Evolutionary conservation across 2,888 invertebrate genomes (phyloP).

Genomic region (Cloeon dipterum): DNA sequence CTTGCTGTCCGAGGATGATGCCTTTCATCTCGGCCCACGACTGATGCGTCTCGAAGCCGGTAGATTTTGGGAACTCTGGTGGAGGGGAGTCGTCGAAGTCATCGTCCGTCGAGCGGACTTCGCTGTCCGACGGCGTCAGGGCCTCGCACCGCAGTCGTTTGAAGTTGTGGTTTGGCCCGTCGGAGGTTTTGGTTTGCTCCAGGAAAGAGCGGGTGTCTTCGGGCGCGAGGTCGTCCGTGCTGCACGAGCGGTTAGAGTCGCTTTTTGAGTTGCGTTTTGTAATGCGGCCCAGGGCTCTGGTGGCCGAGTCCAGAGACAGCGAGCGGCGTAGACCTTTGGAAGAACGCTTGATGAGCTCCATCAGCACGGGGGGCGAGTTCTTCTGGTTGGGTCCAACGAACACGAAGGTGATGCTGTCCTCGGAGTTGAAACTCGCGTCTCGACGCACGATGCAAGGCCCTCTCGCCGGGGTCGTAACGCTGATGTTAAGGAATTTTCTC

Average conservation of each 20-base stretch:
- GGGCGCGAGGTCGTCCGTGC: background rate
- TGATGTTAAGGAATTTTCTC: background rate
- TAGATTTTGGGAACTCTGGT: background rate
- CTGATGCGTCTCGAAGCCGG: background rate
- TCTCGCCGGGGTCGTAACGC: background rate
- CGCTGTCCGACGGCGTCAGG: background rate
- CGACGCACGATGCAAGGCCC: background rate
- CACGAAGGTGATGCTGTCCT: conserved; percentile 8
- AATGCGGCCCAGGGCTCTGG: background rate
- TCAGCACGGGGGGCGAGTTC: conserved; percentile 3
- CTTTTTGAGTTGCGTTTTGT: background rate
- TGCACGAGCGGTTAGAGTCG: background rate
- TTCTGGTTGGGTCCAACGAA: conserved; percentile 5
- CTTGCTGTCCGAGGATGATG: background rate
- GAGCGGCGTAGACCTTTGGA: background rate
- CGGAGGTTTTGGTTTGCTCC: background rate
- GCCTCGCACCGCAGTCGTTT: too few species aligned
- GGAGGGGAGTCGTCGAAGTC: conserved; percentile 1
- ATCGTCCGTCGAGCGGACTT: background rate
- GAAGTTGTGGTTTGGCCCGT: too few species aligned
- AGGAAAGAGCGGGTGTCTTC: background rate
- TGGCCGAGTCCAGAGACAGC: background rate
- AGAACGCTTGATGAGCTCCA: conserved; percentile 3
- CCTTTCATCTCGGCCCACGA: background rate
- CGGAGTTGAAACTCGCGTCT: conserved; percentile 5